Evolutionary conservation across 2,888 invertebrate genomes (phyloP), one percentile per base, ranked within the genome.

Genomic region (Troides aeacus): DNA sequence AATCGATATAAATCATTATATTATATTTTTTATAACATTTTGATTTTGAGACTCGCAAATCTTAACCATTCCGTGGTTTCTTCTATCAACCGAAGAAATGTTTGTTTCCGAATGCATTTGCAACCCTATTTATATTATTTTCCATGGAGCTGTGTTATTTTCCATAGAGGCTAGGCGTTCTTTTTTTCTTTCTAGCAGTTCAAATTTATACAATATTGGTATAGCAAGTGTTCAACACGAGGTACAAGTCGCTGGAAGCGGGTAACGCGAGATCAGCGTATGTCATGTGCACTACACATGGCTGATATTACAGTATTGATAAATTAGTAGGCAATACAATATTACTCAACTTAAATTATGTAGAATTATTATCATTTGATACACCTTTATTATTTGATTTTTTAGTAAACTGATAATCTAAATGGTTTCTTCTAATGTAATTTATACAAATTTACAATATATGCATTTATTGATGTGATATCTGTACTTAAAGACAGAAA

Each of bases 141-240:
- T 86, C 80, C 84, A 84, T 81, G 84, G 81, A 80, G 82, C 21
- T 61, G 79, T 84, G 82, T 88, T 87, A 88, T 87, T 88, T 88
- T 86, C 80, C 84, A 84, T 81, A 84, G 81, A 80, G 82, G 82
- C 80, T 82, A 81, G 80, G 79, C 76, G 81, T 81, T 53, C 53
- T n/a, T 53, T 15, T 21, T 53, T 53, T 8, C 15, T 53, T 53
- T 53, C 15, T n/a, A n/a, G 53, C n/a, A 18, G n/a, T n/a, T 15
- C 53, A 53, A 5, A 53, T 17, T 53, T 17, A 15, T 6, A 53
- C 6, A 17, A n/a, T 53, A 53, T 6, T 53, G 53, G 18, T 53
- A n/a, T 17, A 15, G 53, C 53, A 53, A 15, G 15, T 15, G 53
- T n/a, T 10, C 53, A 4, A 18, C n/a, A 6, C n/a, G 6, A 5